A percentile compares a stretch with the other conserved stretches of the same genome.
These are phyloP conservation scores for Serranus cabrilla DNA, from an alignment of 2,797 vertebrate species.

Conservation along the genomic window DNA sequence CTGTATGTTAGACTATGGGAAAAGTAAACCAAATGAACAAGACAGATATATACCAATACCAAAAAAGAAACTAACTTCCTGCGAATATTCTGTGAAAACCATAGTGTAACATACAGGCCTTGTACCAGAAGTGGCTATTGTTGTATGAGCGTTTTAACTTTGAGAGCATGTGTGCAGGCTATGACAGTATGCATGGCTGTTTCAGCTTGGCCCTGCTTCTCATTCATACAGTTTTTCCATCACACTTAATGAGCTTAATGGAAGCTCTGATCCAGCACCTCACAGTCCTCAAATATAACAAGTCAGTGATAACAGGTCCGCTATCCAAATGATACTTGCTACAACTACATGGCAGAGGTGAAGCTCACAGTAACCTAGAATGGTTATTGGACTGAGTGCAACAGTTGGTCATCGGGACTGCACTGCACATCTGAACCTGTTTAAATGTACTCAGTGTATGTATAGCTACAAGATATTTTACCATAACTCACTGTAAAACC, in stretches of 20 bases:
- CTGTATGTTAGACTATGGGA: slow-evolving; percentile 44
- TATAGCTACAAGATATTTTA: background rate
- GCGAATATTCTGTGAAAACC: slow-evolving; percentile 1
- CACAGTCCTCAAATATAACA: background rate
- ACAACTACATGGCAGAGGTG: background rate
- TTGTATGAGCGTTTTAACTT: background rate
- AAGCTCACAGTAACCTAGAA: background rate
- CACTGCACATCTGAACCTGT: background rate
- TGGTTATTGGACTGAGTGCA: background rate
- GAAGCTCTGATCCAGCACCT: slow-evolving; percentile 13
- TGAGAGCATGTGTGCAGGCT: background rate
- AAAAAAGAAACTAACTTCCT: background rate
- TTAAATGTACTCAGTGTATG: background rate
- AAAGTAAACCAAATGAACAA: background rate
- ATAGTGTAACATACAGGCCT: slow-evolving; percentile 42
- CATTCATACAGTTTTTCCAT: slow-evolving; percentile 30
- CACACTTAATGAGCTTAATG: slow-evolving; percentile 3
- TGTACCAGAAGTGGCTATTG: background rate
- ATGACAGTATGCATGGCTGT: slow-evolving; percentile 25
- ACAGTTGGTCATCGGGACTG: background rate
- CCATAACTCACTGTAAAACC: background rate
- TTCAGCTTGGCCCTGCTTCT: slow-evolving; percentile 21
- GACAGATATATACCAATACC: background rate
- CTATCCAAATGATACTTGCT: background rate
- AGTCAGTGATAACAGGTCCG: background rate